Evolutionary conservation across 2,797 vertebrate genomes (phyloP).

Genomic region (Sebastes wilsoni): DNA sequence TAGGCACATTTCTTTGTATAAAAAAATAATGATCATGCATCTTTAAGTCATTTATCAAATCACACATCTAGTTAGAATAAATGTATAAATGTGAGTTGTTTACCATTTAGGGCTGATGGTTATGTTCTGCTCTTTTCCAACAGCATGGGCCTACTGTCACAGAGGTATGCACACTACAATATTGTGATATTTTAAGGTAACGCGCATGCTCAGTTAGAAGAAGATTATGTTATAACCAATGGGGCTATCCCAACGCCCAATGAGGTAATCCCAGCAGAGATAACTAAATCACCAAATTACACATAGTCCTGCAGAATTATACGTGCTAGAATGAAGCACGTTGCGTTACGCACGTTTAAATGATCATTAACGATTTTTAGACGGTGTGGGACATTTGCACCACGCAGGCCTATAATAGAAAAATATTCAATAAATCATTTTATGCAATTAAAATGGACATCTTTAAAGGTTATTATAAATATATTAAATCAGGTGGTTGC

Average conservation of each 20-base stretch:
- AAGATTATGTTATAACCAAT: constrained; percentile 76
- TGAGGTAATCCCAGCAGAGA: constrained; percentile 72
- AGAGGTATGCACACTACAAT: constrained; percentile 63
- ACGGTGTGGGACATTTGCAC: background rate
- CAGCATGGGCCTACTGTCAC: constrained; percentile 64
- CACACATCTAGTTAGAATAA: constrained; percentile 39
- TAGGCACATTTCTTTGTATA: constrained; percentile 31
- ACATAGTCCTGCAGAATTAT: constrained; percentile 42
- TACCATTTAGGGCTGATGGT: constrained; percentile 64
- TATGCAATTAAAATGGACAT: background rate
- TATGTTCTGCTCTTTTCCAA: constrained; percentile 71
- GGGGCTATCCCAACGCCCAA: constrained; percentile 67
- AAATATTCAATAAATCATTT: background rate
- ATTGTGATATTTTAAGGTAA: constrained; percentile 65
- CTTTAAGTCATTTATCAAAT: constrained; percentile 33
- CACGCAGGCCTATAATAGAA: background rate
- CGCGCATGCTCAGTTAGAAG: constrained; percentile 78
- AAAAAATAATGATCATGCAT: constrained; percentile 40
- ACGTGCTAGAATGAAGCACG: constrained; percentile 14
- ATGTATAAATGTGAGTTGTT: constrained; percentile 66
- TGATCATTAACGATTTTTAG: background rate
- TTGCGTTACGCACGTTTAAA: constrained; percentile 2
- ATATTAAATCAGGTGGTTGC: background rate
- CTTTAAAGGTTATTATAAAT: background rate
- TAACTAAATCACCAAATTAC: constrained; percentile 69